Conservation (phyloP, 2,888 invertebrate species). For the Mycogona germanica region DNA sequence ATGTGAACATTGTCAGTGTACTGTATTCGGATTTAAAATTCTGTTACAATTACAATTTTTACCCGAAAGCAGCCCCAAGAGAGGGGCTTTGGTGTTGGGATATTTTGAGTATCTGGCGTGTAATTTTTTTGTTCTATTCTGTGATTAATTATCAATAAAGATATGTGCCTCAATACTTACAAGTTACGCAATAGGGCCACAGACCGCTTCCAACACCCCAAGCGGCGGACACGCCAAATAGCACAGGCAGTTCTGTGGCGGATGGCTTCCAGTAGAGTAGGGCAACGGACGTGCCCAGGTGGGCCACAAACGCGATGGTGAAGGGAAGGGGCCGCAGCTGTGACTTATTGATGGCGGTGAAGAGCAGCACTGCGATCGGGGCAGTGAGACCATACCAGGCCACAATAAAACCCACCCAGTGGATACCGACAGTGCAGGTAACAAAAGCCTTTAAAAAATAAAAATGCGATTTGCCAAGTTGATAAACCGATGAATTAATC, state of each 20-base stretch:
- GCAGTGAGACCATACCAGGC: conserved; percentile 14
- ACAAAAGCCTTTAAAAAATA: conserved; percentile 5
- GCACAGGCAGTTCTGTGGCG: background rate
- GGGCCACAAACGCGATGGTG: conserved; percentile 12
- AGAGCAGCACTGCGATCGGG: conserved; percentile 3
- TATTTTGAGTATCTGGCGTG: no score
- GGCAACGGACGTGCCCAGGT: background rate
- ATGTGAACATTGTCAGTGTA: no score
- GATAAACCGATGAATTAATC: no score
- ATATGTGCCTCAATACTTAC: no score
- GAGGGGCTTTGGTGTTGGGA: no score
- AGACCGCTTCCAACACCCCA: conserved; percentile 14
- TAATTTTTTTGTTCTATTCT: no score
- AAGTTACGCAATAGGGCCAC: conserved; percentile 1
- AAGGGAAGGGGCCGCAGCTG: conserved; percentile 19
- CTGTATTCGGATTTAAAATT: no score
- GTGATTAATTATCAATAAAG: no score
- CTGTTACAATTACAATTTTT: no score
- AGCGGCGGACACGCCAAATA: background rate
- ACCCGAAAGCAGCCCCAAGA: no score
- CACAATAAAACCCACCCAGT: conserved; percentile 9
- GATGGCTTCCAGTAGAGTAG: background rate
- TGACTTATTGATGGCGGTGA: background rate
- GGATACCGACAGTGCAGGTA: conserved; percentile 11
- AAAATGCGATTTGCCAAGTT: background rate